Base-by-base conservation (phyloP, 1,140 invertebrate species). In the Zophobas atratus region DNA sequence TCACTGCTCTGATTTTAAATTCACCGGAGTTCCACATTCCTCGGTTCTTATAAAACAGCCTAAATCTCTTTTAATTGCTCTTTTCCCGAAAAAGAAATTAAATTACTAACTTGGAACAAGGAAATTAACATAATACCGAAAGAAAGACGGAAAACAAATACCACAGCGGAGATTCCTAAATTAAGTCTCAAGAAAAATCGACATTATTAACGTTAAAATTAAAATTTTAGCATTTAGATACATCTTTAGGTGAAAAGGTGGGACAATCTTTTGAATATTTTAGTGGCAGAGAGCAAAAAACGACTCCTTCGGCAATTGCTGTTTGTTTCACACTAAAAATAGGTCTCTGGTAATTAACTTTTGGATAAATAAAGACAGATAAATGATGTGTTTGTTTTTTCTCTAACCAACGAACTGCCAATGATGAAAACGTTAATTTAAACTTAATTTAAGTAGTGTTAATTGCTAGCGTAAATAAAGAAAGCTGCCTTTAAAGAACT, bases 21-120 rank as follows among this genome's bases (percentile, higher is more conserved):
- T 51, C 49, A 51, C 2, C 2, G 55, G 33, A 35, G 55, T 33
- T 43, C 6, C 60, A 67, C 60, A 67, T 67, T 67, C 60, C 60
- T 41, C n/a, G 43, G 6, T 46, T 46, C 43, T 60, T 60, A 60
- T 36, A 60, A 60, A 60, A 60, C 56, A 60, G 56, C 20, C 35
- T 36, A 60, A 43, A 43, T 67, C 60, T 67, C 60, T 67, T 67
- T 67, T 67, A 67, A 67, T 67, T 67, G 60, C 60, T 41, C 60
- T 67, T 67, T 67, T 43, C 60, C 60, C 38, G 39, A 67, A 67
- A 39, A 60, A 67, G 60, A 67, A 43, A 67, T 67, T 43, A 67
- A 67, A 67, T 67, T 67, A 67, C 60, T 39, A 67, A 67, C 39
- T 67, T 43, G 39, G 35, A 67, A 67, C 56, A 39, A 38, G 34